Conservation (phyloP, 2,797 vertebrate genomes). For the Cetoscarus ocellatus region DNA sequence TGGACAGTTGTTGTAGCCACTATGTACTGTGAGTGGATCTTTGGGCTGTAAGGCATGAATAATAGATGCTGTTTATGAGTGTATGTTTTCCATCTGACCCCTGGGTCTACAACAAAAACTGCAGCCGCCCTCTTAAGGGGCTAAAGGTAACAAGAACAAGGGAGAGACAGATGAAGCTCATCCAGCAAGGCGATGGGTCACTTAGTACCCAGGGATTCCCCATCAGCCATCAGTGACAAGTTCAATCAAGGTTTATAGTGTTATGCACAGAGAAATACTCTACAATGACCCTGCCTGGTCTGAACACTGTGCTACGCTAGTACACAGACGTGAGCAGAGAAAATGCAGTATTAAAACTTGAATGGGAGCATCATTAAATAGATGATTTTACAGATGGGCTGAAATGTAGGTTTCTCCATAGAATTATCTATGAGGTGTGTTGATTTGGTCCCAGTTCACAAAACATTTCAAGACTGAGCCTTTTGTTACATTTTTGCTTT, state of each 20-base stretch:
- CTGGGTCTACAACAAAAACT: constrained; percentile 84
- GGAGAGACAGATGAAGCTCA: constrained; percentile 79
- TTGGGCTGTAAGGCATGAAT: constrained; percentile 84
- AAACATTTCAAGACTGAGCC: no score
- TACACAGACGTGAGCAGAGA: constrained; percentile 32
- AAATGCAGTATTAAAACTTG: constrained; percentile 46
- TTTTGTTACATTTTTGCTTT: no score
- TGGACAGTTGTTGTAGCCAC: constrained; percentile 73
- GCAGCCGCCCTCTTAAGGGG: constrained; percentile 79
- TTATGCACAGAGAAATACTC: constrained; percentile 58
- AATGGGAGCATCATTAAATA: constrained; percentile 34
- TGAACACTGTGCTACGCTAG: constrained; percentile 38
- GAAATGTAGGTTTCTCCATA: no score
- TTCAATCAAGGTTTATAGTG: constrained; percentile 78
- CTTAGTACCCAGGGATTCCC: constrained; percentile 75
- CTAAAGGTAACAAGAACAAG: constrained; percentile 47
- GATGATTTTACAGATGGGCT: neutral
- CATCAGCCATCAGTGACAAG: constrained; percentile 86
- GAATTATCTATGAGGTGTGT: no score
- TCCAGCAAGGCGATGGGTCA: constrained; percentile 75
- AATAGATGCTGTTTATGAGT: constrained; percentile 92
- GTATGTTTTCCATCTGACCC: constrained; percentile 91
- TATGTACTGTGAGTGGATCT: constrained; percentile 76
- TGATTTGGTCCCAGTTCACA: no score
- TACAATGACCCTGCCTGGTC: constrained; percentile 22